Evolutionary conservation across 1,140 invertebrate genomes (phyloP).

Genomic region (Diorhabda sublineata): DNA sequence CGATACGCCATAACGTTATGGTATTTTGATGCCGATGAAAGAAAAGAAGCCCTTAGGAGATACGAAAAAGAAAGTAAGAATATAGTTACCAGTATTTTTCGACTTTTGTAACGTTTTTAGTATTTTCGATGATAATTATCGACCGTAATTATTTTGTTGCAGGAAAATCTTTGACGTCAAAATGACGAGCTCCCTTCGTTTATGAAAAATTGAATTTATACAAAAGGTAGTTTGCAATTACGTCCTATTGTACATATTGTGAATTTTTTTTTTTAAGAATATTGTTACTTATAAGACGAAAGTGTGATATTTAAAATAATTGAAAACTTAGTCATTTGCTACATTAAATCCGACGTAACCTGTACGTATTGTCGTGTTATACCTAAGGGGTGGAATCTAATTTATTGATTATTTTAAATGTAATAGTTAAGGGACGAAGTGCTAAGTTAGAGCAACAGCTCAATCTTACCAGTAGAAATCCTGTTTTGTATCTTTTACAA

Average conservation of each 20-base stretch:
- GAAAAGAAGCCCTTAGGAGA: slow-evolving; percentile 66
- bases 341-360: not conserved
- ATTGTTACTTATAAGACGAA: not conserved
- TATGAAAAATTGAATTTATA: not conserved
- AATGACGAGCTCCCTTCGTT: not conserved
- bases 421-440: too few species aligned
- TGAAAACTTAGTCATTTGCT: not conserved
- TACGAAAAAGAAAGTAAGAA: slow-evolving; percentile 58
- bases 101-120: not conserved
- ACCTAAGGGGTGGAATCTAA: too few species aligned
- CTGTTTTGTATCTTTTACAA: too few species aligned
- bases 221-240: slow-evolving; percentile 1
- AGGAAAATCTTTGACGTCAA: not conserved
- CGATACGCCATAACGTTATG: slow-evolving; percentile 94
- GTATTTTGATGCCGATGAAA: slow-evolving; percentile 89
- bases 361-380: too few species aligned
- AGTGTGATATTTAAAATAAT: slow-evolving; percentile 3
- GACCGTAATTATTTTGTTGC: not conserved
- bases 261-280: not conserved
- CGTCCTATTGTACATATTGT: not conserved
- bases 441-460: too few species aligned
- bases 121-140: not conserved
- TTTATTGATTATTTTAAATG: too few species aligned
- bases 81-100: not conserved
- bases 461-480: too few species aligned